These are phyloP conservation scores for Poecilia wingei DNA, from an alignment of 2,797 vertebrate genomes.

Conservation along the genomic window DNA sequence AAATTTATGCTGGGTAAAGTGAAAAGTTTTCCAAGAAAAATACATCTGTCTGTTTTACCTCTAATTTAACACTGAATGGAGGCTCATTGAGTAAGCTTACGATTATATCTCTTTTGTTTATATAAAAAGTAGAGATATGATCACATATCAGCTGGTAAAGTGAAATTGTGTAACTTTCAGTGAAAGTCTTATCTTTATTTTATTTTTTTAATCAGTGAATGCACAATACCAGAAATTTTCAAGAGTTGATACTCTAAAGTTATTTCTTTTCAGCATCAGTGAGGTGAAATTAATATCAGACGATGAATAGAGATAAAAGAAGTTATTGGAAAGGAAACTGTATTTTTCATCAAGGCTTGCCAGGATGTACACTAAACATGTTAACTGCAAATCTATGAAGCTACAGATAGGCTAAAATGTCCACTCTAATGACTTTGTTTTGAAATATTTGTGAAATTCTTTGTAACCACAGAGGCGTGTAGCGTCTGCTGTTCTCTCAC, in stretches of 20 bases:
- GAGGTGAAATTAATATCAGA: background rate
- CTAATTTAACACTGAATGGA: background rate
- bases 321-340: background rate
- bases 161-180: no score
- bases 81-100: background rate
- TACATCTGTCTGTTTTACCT: background rate
- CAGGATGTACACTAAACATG: background rate
- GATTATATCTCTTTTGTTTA: background rate
- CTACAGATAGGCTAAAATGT: background rate
- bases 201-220: background rate
- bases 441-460: background rate
- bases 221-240: background rate
- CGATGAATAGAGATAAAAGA: background rate
- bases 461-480: background rate
- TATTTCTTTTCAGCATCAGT: background rate
- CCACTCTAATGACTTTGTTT: background rate
- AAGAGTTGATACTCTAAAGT: background rate
- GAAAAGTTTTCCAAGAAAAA: slow-evolving; percentile 14
- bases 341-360: background rate
- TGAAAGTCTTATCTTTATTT: no score
- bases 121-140: background rate
- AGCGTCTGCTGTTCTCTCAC: background rate
- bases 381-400: background rate
- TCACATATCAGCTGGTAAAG: background rate
- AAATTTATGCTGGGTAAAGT: slow-evolving; percentile 14